phyloP scores from a whole-genome alignment of 1,140 invertebrate species.

The Aleiodes sp. region DNA sequence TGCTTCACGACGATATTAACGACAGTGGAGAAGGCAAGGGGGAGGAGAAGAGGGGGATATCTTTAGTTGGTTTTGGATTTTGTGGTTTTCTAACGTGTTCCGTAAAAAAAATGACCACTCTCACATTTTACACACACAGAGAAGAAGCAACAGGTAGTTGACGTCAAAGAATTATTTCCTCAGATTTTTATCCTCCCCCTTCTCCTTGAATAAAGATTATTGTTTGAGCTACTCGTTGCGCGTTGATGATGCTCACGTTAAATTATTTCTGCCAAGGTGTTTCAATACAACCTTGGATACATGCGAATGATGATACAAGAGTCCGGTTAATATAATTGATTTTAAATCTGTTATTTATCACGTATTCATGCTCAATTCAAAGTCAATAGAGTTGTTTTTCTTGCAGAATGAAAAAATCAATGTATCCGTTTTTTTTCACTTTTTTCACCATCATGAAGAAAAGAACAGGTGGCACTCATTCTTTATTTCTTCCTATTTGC shows the following conservation, averaged over 20 bases:
- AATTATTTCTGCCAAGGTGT: neutral
- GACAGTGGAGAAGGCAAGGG: neutral
- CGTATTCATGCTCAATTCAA: neutral
- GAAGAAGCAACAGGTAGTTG: conserved; percentile 20
- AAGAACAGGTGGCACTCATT: too few relatives aligned
- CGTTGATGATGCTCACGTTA: conserved; percentile 6
- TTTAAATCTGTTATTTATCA: neutral
- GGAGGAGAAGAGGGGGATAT: too few relatives aligned
- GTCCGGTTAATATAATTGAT: neutral
- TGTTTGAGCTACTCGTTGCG: neutral
- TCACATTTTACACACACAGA: conserved; percentile 9
- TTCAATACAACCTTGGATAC: neutral
- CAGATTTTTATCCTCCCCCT: conserved; percentile 31
- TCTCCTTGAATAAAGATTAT: conserved; percentile 20
- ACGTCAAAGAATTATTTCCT: conserved; percentile 4
- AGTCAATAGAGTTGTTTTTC: too few relatives aligned
- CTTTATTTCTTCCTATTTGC: neutral
- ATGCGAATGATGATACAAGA: neutral
- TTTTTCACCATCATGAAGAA: too few relatives aligned
- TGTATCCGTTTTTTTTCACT: neutral
- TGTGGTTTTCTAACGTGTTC: conserved; percentile 17
- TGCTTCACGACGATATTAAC: conserved; percentile 6
- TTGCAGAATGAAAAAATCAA: neutral
- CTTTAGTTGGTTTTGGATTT: neutral
- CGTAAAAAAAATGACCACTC: neutral